These are phyloP conservation scores for Climacteris rufus DNA, from an alignment of 2,113 vertebrate species.

Conservation along the genomic window DNA sequence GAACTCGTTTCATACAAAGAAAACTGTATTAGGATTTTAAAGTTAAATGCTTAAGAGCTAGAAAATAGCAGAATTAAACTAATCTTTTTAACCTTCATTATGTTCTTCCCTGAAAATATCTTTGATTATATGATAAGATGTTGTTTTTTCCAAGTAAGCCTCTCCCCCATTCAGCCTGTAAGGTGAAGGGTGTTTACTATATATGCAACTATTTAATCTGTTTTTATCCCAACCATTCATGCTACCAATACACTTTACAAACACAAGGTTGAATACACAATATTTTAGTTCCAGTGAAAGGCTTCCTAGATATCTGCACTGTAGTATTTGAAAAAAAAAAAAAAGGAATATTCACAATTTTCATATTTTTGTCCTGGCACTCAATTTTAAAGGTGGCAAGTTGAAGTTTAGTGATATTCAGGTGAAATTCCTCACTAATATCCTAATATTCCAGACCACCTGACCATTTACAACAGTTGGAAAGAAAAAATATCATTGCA, in stretches of 20 bases:
- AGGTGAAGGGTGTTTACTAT: not conserved
- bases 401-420: not conserved
- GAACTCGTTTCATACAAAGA: slow-evolving; percentile 1
- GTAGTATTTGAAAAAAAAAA: not conserved
- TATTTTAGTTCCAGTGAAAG: not conserved
- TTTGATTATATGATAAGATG: not conserved
- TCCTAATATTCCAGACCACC: not conserved
- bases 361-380: not conserved
- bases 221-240: not conserved
- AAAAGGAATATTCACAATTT: not conserved
- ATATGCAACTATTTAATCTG: not conserved
- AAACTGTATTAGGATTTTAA: not conserved
- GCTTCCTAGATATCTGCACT: not conserved
- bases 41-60: not conserved
- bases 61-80: not conserved
- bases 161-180: not conserved
- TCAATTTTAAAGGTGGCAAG: not conserved
- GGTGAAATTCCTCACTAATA: not conserved
- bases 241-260: not conserved
- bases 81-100: not conserved
- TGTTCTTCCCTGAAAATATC: not conserved
- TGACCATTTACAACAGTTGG: not conserved
- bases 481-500: not conserved
- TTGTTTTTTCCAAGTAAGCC: not conserved
- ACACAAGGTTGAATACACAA: not conserved